Base-by-base conservation (phyloP, 1,140 invertebrate genomes). In the Glomeris maerens region DNA sequence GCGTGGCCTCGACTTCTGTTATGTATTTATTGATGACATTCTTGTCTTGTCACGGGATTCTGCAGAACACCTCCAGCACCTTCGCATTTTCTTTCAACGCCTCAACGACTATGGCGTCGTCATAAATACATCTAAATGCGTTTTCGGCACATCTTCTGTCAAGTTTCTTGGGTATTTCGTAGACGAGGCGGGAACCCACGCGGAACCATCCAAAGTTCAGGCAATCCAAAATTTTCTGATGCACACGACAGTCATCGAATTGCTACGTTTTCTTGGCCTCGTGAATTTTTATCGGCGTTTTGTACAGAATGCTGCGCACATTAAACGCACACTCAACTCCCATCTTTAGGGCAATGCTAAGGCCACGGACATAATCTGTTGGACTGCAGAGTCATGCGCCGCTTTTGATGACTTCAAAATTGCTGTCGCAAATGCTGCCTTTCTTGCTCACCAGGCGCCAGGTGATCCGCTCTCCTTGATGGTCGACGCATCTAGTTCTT, bases 11-110 rank as follows among this genome's bases (percentile, higher is more conserved):
- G 31, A 17, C 17, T 36, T 10, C 31, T 17, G 17, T 10, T 36
- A 36, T 36, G 17, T 62, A 0, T 77, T 72, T 54, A 45, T 77
- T 0, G 74, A 77, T 53, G 75, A 77, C 55, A 65, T 78, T 27
- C 58, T 76, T 2, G 57, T 76, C 3, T 69, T 59, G 38, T 64
- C 60, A 1, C 45, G 59, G 2, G 17, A 36, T 17, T 10, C 10
- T 36, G 31, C 10, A 13, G 31, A 36, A 36, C 31, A 36, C 17
- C 31, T 13, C 10, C 10, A 36, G 17, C 31, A 36, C 31, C 31
- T 36, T 13, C 17, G 31, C 4, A 27, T 49, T 21, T 55, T 74
- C 0, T 61, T 73, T 22, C n/a, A 57, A 25, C 49, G 60, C 1
- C 17, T 17, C 10, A 36, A 17, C 17, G 17, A 36, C 10, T 36